These are phyloP conservation scores for Myotis vivesi DNA, from an alignment of 2,797 vertebrate species.

Conservation along the genomic window DNA sequence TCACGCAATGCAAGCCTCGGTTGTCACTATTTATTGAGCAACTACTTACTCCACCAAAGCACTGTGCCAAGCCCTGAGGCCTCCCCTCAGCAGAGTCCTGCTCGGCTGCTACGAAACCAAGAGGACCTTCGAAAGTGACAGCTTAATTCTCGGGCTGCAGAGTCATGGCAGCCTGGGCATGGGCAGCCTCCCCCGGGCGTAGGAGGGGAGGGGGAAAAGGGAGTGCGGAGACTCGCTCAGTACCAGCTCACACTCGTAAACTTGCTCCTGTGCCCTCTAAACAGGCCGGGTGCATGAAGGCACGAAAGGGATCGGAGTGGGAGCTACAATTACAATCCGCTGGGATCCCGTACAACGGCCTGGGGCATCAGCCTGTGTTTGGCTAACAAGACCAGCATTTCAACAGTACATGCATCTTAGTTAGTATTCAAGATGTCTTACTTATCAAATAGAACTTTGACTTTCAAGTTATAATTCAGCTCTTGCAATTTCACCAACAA, in stretches of 20 bases:
- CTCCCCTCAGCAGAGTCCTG: background rate
- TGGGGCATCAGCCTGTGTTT: background rate
- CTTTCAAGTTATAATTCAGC: slow-evolving; percentile 96
- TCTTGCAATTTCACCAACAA: slow-evolving; percentile 95
- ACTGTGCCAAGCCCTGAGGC: background rate
- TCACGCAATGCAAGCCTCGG: background rate
- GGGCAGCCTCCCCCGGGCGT: no score
- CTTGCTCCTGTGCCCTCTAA: background rate
- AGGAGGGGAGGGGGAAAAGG: no score
- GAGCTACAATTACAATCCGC: background rate
- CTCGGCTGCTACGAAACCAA: background rate
- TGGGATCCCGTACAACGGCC: no score
- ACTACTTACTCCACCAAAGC: background rate
- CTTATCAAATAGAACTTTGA: slow-evolving; percentile 97
- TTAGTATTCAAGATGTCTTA: slow-evolving; percentile 82
- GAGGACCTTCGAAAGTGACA: background rate
- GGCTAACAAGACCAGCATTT: background rate
- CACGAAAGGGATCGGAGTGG: background rate
- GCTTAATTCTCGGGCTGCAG: background rate
- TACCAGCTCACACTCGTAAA: no score
- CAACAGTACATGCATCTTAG: background rate
- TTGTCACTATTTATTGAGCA: background rate
- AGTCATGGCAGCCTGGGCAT: no score
- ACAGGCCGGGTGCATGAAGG: background rate
- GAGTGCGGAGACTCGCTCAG: no score